phyloP scores from a whole-genome alignment of 1,140 invertebrate species.

The Babylonia areolata region DNA sequence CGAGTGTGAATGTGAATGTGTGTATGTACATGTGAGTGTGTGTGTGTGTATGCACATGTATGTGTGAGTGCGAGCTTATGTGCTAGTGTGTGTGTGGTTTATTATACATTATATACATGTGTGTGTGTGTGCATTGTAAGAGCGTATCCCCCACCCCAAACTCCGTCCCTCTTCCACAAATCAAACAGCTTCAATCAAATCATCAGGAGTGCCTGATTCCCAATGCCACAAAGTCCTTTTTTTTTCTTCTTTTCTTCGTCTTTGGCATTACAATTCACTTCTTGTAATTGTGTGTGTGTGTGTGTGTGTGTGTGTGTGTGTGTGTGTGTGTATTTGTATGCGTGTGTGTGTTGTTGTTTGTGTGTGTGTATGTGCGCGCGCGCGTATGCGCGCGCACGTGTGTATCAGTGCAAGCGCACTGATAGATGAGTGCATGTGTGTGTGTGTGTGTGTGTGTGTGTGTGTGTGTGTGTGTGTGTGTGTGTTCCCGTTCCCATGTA shows the following conservation, averaged over 20 bases:
- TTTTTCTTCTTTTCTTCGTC: too few species aligned
- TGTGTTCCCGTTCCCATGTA: too few species aligned
- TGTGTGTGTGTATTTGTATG: too few species aligned
- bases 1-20: neutral
- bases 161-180: too few species aligned
- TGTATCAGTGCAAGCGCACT: too few species aligned
- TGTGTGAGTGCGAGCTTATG: neutral
- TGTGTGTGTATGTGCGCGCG: neutral
- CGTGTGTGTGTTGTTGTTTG: neutral
- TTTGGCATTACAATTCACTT: too few species aligned
- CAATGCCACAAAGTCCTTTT: too few species aligned
- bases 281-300: too few species aligned
- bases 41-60: neutral
- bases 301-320: too few species aligned
- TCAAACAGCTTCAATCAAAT: too few species aligned
- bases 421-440: neutral
- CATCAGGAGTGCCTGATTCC: too few species aligned
- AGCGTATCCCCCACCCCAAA: too few species aligned
- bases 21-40: neutral
- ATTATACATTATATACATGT: neutral
- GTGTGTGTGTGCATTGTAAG: neutral
- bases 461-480: neutral
- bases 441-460: neutral
- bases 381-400: neutral
- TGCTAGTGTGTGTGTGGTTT: neutral